A percentile compares a stretch with the other conserved stretches of the same genome.
Evolutionary conservation across 2,888 invertebrate species (phyloP).

Genomic region (Creontiades dilutus): DNA sequence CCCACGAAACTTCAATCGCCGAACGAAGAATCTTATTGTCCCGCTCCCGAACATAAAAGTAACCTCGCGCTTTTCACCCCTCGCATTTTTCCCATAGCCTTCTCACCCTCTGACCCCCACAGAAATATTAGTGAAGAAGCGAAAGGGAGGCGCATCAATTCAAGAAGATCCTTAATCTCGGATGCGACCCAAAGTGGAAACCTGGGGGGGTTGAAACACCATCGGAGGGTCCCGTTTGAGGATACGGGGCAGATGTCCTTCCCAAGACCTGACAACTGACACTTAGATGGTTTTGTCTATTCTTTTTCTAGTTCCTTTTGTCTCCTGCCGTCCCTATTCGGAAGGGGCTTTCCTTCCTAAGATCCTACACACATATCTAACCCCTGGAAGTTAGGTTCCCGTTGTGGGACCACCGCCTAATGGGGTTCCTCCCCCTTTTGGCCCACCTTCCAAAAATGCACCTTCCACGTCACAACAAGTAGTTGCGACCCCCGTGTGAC

Average conservation of each 20-base stretch:
- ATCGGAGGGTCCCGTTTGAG: constrained; percentile 56
- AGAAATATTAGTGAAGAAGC: constrained; percentile 2
- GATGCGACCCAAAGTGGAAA: constrained; percentile 19
- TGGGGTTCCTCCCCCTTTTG: constrained; percentile 25
- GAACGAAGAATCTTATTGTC: constrained; percentile 48
- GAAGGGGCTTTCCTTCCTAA: constrained; percentile 1
- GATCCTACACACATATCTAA: neutral
- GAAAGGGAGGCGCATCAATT: neutral
- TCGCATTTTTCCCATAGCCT: constrained; percentile 29
- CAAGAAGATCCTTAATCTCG: constrained; percentile 65
- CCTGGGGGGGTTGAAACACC: neutral
- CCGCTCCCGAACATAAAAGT: constrained; percentile 15
- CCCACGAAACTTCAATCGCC: neutral
- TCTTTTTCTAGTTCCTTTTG: constrained; percentile 33
- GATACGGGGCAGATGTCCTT: constrained; percentile 71
- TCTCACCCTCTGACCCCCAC: constrained; percentile 25
- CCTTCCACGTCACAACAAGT: constrained; percentile 60
- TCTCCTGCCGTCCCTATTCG: neutral
- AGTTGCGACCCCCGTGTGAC: constrained; percentile 52
- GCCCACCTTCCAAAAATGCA: constrained; percentile 59
- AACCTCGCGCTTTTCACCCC: constrained; percentile 44
- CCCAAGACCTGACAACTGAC: constrained; percentile 71
- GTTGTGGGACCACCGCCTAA: constrained; percentile 49
- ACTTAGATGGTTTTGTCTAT: constrained; percentile 65
- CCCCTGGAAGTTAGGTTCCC: constrained; percentile 41